A percentile compares a stretch with the other conserved stretches of the same genome.
Evolutionary conservation across 1,140 invertebrate genomes (phyloP).

Genomic region (Lepidurus apus): DNA sequence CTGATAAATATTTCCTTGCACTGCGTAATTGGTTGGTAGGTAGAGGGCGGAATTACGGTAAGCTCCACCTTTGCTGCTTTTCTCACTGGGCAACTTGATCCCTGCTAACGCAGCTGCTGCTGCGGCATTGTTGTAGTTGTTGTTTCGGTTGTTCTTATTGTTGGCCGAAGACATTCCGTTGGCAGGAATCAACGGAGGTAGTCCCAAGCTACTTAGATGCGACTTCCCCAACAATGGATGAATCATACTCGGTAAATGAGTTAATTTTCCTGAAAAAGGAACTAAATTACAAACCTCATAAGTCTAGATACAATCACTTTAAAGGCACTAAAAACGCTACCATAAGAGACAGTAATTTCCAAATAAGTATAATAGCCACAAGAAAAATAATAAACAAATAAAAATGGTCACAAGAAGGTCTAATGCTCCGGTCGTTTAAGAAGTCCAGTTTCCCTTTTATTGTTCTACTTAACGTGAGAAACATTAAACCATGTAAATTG

Average conservation of each 20-base stretch:
- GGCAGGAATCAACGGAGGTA: background rate
- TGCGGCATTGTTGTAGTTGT: conserved; percentile 23
- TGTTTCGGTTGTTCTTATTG: conserved; percentile 16
- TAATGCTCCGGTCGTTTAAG: no score
- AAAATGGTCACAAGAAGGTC: no score
- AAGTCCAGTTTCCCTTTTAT: no score
- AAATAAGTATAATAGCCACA: no score
- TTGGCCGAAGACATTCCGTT: background rate
- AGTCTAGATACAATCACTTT: background rate
- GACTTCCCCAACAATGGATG: background rate
- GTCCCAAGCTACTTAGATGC: background rate
- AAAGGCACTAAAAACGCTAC: no score
- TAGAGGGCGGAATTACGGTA: background rate
- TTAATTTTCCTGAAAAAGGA: background rate
- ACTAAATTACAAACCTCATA: background rate
- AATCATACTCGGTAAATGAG: background rate
- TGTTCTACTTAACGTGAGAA: no score
- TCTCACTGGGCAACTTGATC: conserved; percentile 31
- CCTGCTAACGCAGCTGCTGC: conserved; percentile 25
- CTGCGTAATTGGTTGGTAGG: background rate
- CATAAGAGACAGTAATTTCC: no score
- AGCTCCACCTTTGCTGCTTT: background rate
- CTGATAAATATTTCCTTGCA: conserved; percentile 11
- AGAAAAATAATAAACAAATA: no score
- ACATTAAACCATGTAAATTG: no score